Conservation (phyloP, 2,888 invertebrate genomes). For the Monoplex corrugatus region DNA sequence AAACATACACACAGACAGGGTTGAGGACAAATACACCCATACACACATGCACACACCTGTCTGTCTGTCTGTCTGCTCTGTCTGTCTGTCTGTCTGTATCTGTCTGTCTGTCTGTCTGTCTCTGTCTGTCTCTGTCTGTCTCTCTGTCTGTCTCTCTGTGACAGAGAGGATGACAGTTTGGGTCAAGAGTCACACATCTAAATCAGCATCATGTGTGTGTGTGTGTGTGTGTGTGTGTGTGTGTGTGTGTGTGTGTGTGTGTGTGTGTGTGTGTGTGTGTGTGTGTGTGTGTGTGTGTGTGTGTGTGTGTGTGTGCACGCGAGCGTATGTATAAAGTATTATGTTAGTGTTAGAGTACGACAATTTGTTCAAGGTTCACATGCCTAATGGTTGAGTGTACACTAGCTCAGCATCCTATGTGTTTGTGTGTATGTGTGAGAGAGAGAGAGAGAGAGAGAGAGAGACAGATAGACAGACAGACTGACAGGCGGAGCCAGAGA, state of each 20-base stretch:
- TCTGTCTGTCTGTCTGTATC: not conserved
- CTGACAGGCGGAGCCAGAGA: too few species aligned
- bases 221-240: constrained; percentile 11
- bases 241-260: constrained; percentile 6
- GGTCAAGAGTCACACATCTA: too few species aligned
- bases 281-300: not conserved
- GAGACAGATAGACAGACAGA: too few species aligned
- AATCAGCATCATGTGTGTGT: too few species aligned
- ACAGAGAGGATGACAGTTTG: too few species aligned
- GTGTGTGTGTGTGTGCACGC: not conserved
- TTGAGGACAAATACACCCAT: too few species aligned
- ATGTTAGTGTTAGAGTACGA: not conserved
- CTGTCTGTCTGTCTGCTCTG: not conserved
- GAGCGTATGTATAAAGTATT: not conserved
- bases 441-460: too few species aligned
- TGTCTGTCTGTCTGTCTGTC: not conserved
- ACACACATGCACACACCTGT: not conserved
- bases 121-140: not conserved
- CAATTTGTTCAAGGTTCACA: not conserved
- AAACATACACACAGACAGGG: not conserved
- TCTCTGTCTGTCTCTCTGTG: not conserved
- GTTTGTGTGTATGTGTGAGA: too few species aligned
- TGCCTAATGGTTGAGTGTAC: not conserved
- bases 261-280: not conserved
- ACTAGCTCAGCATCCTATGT: not conserved